Conservation (phyloP, 1,140 invertebrate species). For the Potamilus streckersoni region DNA sequence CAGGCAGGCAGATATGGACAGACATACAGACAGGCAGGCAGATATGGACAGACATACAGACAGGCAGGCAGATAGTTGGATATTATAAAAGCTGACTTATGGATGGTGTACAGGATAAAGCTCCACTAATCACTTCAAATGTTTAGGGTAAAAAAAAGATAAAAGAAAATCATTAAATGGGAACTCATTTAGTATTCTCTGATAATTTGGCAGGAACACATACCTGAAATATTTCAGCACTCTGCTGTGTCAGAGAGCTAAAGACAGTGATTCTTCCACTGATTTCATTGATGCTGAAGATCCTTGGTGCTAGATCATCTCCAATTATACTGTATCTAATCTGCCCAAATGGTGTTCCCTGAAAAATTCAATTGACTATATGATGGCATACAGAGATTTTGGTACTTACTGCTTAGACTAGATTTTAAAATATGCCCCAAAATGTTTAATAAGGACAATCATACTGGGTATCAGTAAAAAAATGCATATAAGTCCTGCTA, state of each 20-base stretch:
- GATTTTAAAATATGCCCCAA: too few relatives aligned
- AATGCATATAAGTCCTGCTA: too few relatives aligned
- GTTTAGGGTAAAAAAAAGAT: background rate
- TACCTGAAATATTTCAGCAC: constrained; percentile 28
- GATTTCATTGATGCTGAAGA: constrained; percentile 71
- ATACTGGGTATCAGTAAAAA: too few relatives aligned
- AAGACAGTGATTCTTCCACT: constrained; percentile 72
- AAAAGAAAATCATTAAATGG: background rate
- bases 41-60: too few relatives aligned
- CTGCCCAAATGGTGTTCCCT: constrained; percentile 43
- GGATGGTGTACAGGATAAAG: too few relatives aligned
- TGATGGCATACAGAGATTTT: too few relatives aligned
- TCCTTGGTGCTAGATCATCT: constrained; percentile 30
- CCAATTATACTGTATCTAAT: constrained; percentile 49
- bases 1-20: too few relatives aligned
- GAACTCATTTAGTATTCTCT: background rate
- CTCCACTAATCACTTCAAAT: background rate
- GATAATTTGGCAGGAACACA: background rate
- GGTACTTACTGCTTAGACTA: too few relatives aligned
- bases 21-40: too few relatives aligned
- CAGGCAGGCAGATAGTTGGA: too few relatives aligned
- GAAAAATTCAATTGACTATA: constrained; percentile 4
- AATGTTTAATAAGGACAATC: too few relatives aligned
- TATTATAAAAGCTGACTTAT: too few relatives aligned
- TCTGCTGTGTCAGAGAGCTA: constrained; percentile 27